These are phyloP conservation scores for Stenodema calcarata DNA, from an alignment of 2,888 invertebrate species.

Conservation along the genomic window DNA sequence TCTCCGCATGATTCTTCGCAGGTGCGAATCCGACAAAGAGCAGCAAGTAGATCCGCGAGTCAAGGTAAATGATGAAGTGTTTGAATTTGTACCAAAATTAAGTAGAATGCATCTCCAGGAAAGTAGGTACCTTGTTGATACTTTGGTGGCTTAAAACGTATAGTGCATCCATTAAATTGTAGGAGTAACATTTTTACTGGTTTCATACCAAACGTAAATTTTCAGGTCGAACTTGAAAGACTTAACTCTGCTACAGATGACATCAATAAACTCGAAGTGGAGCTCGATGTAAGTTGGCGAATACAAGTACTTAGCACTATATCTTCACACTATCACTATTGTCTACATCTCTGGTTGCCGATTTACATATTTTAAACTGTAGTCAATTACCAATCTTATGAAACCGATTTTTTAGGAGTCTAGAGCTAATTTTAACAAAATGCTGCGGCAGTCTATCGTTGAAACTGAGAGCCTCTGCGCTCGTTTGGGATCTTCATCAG, in stretches of 20 bases:
- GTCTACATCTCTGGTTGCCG: no score
- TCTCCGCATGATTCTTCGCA: slow-evolving; percentile 38
- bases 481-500: slow-evolving; percentile 78
- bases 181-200: no score
- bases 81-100: neutral
- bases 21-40: slow-evolving; percentile 40
- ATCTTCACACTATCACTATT: no score
- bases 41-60: slow-evolving; percentile 46
- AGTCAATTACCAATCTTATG: no score
- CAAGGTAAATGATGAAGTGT: neutral
- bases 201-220: no score
- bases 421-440: slow-evolving; percentile 78
- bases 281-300: slow-evolving; percentile 73
- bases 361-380: no score
- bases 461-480: slow-evolving; percentile 80
- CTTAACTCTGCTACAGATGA: slow-evolving; percentile 90
- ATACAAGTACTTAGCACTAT: no score
- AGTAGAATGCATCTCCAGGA: neutral
- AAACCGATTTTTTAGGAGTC: slow-evolving; percentile 70
- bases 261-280: slow-evolving; percentile 88
- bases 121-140: no score
- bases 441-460: slow-evolving; percentile 82
- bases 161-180: no score
- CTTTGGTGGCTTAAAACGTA: no score
- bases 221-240: slow-evolving; percentile 83